Percentiles rank a stretch among this genome's conserved stretches.
Conservation (phyloP, 2,113 vertebrate species). For the Nesoenas mayeri region DNA sequence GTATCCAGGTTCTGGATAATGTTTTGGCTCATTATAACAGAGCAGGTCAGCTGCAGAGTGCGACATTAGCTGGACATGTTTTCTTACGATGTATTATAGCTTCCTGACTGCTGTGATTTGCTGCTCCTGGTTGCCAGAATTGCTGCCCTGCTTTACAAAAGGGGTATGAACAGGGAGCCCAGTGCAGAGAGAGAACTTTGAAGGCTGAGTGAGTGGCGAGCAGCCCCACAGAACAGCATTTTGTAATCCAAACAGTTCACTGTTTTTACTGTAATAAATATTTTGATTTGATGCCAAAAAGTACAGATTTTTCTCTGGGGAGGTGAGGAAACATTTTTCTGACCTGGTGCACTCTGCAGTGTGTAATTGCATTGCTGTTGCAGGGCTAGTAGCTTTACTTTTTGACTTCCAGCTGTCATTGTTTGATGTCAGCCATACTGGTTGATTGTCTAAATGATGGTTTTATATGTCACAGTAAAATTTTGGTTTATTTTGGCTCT, state of each 20-base stretch:
- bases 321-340: not conserved
- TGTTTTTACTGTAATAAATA: not conserved
- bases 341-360: not conserved
- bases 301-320: not conserved
- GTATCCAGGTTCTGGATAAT: not conserved
- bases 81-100: not conserved
- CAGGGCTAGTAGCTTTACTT: conserved; percentile 22
- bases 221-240: not conserved
- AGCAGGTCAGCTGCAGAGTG: not conserved
- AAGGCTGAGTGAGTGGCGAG: not conserved
- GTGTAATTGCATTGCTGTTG: not conserved
- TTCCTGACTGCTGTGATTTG: not conserved
- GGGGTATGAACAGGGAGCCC: not conserved
- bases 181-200: not conserved
- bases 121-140: not conserved
- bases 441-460: conserved; percentile 13
- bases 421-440: conserved; percentile 5
- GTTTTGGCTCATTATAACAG: not conserved
- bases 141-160: not conserved
- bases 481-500: conserved; percentile 35
- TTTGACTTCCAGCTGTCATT: conserved; percentile 14
- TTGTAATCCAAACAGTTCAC: not conserved
- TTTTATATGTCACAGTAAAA: conserved; percentile 34
- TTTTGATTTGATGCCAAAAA: not conserved
- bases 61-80: not conserved